Evolutionary conservation across 2,113 vertebrate genomes (phyloP), one percentile per base, ranked within the genome.

Genomic region (Galbula dea): DNA sequence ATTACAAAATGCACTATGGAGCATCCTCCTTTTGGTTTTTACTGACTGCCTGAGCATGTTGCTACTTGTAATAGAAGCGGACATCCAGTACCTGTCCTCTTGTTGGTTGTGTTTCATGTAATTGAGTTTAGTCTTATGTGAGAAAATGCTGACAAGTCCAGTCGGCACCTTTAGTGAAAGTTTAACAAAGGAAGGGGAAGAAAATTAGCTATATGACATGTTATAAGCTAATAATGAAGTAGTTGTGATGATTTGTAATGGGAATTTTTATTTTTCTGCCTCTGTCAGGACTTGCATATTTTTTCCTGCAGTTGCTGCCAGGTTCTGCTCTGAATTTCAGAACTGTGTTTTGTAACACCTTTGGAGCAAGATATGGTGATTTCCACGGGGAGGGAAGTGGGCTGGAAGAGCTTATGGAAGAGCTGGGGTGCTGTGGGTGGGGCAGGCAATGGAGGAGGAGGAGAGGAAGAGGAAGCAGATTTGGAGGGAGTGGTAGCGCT

Each of bases 391-490:
- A 82, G 65, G 66, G 61, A 78, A 78, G 88, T 66, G 78, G 93
- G 93, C 93, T 94, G 78, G 81, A 95, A 86, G 93, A 92, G 91
- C 92, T 95, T 43, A 11, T 77, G 67, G 51, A 54, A 48, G 54
- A 23, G n/a, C 41, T 79, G 72, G 79, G 55, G 87, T 79, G 89
- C 67, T 48, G 74, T 83, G 96, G 93, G 97, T 96, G 97, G 94
- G 94, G 96, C 93, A 7, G 58, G 6, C 0, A 69, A 84, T 43
- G 46, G 89, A 83, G n/a, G 75, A 83, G n/a, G 75, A 65, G 89
- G 32, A 79, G 63, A 36, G 34, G 12, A 37, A 62, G 51, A 29
- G 13, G 10, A 15, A 83, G 74, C 82, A 13, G 1, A 41, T 14
- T 34, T 66, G 22, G 57, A 54, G 63, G 58, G 71, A 72, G 73